phyloP scores from a whole-genome alignment of 2,797 vertebrate genomes.

The Hypotaenidia philippensis region DNA sequence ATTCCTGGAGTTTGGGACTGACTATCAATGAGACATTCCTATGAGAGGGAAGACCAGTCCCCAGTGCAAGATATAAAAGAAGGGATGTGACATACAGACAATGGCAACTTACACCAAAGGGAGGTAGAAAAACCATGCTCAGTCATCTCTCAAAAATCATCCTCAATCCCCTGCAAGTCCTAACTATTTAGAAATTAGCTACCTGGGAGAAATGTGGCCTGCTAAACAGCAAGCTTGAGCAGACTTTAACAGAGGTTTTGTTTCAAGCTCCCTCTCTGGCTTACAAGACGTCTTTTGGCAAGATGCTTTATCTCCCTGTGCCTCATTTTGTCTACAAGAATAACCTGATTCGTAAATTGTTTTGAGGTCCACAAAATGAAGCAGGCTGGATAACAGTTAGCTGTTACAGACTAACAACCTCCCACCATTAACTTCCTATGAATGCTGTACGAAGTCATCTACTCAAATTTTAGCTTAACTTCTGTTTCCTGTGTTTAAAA shows the following conservation, averaged over 20 bases:
- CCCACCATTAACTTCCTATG: not conserved
- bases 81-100: not conserved
- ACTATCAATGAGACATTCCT: not conserved
- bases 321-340: not conserved
- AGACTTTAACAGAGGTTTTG: not conserved
- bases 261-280: not conserved
- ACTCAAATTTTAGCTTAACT: not conserved
- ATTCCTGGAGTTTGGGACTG: not conserved
- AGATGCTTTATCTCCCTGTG: not conserved
- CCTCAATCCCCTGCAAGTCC: accelerated
- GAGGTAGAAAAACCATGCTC: not conserved
- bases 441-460: not conserved
- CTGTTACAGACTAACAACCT: not conserved
- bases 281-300: not conserved
- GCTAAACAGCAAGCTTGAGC: not conserved
- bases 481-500: not conserved
- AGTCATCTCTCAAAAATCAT: not conserved
- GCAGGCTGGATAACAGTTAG: not conserved
- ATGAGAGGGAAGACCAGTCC: not conserved
- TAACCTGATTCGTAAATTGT: not conserved
- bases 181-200: not conserved
- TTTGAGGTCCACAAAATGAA: not conserved
- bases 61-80: not conserved
- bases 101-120: not conserved
- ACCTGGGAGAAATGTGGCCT: not conserved